A percentile compares a stretch with the other conserved stretches of the same genome.
Conservation (phyloP, 2,797 vertebrate species). For the Myotis pilosus region DNA sequence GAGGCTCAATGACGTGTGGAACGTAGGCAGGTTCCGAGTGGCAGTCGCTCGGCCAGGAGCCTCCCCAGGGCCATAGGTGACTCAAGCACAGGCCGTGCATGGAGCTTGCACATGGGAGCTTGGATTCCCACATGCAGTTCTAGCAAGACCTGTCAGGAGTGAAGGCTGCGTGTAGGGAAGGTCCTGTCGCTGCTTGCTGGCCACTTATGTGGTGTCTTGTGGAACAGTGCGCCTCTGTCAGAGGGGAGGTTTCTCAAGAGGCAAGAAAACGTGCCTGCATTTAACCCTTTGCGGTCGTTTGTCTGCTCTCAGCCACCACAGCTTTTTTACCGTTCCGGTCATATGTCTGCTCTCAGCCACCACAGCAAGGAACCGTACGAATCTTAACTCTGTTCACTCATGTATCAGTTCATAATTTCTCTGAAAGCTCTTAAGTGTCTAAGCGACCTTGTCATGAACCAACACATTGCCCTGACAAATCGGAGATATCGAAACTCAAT, state of each 20-base stretch:
- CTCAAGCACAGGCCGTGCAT: rapidly evolving
- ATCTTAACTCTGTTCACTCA: no score
- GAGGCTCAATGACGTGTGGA: rapidly evolving
- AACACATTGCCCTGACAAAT: no score
- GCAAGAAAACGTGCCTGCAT: neutral
- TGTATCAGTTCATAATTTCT: no score
- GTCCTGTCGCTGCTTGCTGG: neutral
- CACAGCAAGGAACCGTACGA: no score
- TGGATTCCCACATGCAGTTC: rapidly evolving
- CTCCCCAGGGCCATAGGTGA: neutral
- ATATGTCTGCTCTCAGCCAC: no score
- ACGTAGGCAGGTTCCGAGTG: no score
- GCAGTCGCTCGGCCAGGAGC: neutral
- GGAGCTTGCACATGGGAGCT: no score
- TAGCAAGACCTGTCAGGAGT: rapidly evolving
- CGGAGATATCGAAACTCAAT: no score
- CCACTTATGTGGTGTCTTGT: neutral
- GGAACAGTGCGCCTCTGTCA: neutral
- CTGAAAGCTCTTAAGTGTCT: no score
- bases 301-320: no score
- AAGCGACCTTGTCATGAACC: no score
- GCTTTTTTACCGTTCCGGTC: no score
- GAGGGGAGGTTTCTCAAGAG: neutral
- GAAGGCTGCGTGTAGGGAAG: rapidly evolving
- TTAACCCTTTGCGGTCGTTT: neutral